These are phyloP conservation scores for Bos taurus DNA, from an alignment of 2,113 vertebrate species.

Conservation along the genomic window DNA sequence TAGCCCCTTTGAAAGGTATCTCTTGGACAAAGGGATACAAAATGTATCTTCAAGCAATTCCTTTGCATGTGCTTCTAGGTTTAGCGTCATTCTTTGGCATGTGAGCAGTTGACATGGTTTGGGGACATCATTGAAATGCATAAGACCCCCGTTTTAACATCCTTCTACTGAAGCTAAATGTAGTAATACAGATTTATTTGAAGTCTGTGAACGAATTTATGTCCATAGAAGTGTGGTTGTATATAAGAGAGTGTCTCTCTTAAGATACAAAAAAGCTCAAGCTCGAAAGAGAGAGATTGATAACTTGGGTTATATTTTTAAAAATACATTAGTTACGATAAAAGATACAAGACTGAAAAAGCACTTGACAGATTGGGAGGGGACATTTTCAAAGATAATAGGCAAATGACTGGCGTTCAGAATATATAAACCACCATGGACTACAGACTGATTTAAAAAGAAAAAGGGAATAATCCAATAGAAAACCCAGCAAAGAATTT, in stretches of 20 bases:
- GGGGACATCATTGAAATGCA: not conserved
- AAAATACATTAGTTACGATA: not conserved
- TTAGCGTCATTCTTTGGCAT: not conserved
- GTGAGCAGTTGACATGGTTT: not conserved
- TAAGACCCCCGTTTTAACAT: not conserved
- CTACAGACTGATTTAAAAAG: not conserved
- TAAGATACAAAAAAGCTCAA: not conserved
- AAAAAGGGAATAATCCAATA: not conserved
- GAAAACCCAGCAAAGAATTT: not conserved
- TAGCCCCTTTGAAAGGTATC: not conserved
- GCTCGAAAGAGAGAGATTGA: not conserved
- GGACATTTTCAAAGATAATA: not conserved
- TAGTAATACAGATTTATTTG: not conserved
- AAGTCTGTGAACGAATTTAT: not conserved
- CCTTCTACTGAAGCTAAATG: not conserved
- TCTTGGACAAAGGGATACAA: not conserved
- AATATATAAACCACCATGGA: not conserved
- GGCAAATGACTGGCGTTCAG: not conserved
- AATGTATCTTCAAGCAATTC: not conserved
- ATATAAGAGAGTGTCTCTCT: not conserved
- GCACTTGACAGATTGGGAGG: not conserved
- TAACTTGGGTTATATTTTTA: not conserved
- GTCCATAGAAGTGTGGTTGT: not conserved
- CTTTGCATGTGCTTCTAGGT: not conserved
- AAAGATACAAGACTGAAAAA: not conserved